Conservation (phyloP, 2,888 invertebrate species). For the Ceratothoa steindachneri region DNA sequence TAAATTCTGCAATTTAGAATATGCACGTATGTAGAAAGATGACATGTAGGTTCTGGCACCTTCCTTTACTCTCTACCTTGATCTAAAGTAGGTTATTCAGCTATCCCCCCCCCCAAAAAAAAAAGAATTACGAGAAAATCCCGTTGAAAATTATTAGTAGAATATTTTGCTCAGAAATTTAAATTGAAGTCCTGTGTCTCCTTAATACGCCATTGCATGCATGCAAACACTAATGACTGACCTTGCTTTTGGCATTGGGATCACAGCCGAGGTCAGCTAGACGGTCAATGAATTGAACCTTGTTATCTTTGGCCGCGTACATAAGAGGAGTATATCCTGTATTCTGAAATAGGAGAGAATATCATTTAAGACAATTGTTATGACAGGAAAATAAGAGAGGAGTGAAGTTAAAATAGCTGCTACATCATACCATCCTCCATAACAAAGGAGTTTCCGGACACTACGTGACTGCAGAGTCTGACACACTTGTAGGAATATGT, state of each 20-base stretch:
- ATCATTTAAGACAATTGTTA: neutral
- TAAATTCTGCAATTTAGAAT: too few relatives aligned
- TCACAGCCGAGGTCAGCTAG: slow-evolving; percentile 89
- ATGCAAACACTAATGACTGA: slow-evolving; percentile 58
- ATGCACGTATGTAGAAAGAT: too few relatives aligned
- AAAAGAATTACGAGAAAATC: neutral
- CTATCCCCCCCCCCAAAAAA: neutral
- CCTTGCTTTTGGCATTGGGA: slow-evolving; percentile 84
- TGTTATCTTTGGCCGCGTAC: slow-evolving; percentile 93
- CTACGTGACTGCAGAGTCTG: too few relatives aligned
- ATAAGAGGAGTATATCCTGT: slow-evolving; percentile 90
- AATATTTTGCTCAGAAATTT: too few relatives aligned
- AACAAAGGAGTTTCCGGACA: neutral
- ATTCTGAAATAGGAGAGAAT: slow-evolving; percentile 52
- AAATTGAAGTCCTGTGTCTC: too few relatives aligned
- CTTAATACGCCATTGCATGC: too few relatives aligned
- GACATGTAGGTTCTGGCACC: too few relatives aligned
- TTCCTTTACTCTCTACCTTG: too few relatives aligned
- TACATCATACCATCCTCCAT: neutral
- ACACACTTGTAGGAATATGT: too few relatives aligned
- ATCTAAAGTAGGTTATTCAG: too few relatives aligned
- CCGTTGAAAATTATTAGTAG: neutral
- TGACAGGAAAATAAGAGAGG: neutral
- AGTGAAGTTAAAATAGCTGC: neutral
- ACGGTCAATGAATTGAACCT: slow-evolving; percentile 81